Percentiles rank a stretch among this genome's conserved stretches.
phyloP scores from a whole-genome alignment of 1,140 invertebrate genomes.

The Drosophila watanabei region DNA sequence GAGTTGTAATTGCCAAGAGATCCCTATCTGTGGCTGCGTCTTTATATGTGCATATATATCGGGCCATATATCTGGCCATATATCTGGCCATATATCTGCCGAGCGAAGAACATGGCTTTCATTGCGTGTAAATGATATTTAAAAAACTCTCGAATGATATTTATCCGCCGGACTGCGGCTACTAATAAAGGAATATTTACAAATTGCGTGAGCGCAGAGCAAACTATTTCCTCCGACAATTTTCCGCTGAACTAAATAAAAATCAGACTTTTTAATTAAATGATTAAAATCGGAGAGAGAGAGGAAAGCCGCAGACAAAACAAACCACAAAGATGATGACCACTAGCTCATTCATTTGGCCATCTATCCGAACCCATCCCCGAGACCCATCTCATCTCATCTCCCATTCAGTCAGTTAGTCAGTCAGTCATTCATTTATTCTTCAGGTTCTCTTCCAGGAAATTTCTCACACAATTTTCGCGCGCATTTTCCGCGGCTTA shows the following conservation, averaged over 20 bases:
- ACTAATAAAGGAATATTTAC: conserved; percentile 71
- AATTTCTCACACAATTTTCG: conserved; percentile 79
- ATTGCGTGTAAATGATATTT: conserved; percentile 64
- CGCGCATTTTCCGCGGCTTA: conserved; percentile 54
- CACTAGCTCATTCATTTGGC: conserved; percentile 42
- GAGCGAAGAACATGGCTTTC: conserved; percentile 39
- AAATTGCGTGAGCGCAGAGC: conserved; percentile 71
- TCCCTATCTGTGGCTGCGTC: conserved; percentile 42
- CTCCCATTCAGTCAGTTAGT: conserved; percentile 43
- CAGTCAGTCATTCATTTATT: conserved; percentile 32
- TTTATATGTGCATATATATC: conserved; percentile 28
- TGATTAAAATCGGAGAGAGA: conserved; percentile 68
- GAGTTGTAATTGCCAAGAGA: conserved; percentile 72
- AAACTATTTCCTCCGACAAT: conserved; percentile 28
- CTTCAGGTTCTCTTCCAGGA: conserved; percentile 56
- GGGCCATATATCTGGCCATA: conserved; percentile 13
- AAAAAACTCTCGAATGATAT: conserved; percentile 52
- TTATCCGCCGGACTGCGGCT: conserved; percentile 19
- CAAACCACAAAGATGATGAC: conserved; percentile 41
- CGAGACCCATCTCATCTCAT: conserved; percentile 35
- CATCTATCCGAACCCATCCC: conserved; percentile 14
- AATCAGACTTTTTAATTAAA: conserved; percentile 82
- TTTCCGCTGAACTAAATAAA: conserved; percentile 74
- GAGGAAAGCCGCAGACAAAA: conserved; percentile 32
- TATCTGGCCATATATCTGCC: conserved; percentile 26